Evolutionary conservation across 1,140 invertebrate genomes (phyloP).

Genomic region (Ceratitis capitata): DNA sequence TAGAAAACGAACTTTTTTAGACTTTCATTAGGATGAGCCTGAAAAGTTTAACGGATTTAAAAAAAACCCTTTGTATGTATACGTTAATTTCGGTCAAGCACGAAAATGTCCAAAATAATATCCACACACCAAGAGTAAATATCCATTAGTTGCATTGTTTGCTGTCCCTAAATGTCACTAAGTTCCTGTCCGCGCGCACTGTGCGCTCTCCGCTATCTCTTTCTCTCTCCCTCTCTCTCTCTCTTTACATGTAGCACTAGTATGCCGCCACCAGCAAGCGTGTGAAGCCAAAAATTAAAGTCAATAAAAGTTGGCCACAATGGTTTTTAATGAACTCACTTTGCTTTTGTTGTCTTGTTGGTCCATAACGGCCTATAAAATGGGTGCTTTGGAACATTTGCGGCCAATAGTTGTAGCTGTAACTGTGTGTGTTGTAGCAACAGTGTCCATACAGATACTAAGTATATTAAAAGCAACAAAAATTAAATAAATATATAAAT

Average conservation of each 20-base stretch:
- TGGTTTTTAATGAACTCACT: constrained; percentile 34
- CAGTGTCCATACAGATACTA: neutral
- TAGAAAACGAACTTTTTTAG: no score
- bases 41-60: no score
- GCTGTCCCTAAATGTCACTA: neutral
- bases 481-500: no score
- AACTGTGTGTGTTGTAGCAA: neutral
- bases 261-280: neutral
- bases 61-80: no score
- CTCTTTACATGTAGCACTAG: no score
- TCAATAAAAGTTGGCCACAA: constrained; percentile 38
- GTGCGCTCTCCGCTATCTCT: no score
- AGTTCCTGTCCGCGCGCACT: neutral
- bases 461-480: no score
- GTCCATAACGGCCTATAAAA: constrained; percentile 10
- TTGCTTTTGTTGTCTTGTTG: neutral
- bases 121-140: neutral
- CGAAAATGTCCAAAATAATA: no score
- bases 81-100: no score
- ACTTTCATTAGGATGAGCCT: no score
- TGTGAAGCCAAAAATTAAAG: constrained; percentile 29
- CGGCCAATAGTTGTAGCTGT: neutral
- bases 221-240: neutral
- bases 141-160: neutral
- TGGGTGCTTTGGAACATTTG: constrained; percentile 2